These are phyloP conservation scores for Opisthograptis luteolata DNA, from an alignment of 2,888 invertebrate species.

Conservation along the genomic window DNA sequence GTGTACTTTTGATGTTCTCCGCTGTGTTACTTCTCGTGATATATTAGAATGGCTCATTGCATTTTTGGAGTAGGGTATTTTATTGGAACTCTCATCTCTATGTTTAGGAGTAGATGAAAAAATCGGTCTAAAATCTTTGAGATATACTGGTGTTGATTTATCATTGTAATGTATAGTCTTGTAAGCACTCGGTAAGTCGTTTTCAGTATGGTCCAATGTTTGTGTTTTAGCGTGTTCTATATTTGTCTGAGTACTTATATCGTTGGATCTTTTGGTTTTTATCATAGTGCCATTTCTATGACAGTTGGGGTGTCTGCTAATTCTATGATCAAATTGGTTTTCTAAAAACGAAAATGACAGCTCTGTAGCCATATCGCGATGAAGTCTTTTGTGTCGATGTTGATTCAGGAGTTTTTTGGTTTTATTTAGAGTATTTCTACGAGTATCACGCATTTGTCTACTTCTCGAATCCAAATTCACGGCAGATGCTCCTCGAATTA, in stretches of 20 bases:
- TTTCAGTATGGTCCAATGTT: slow-evolving; percentile 2
- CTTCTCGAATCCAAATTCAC: not conserved
- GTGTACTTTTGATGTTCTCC: slow-evolving; percentile 19
- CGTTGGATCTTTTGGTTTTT: slow-evolving; percentile 9
- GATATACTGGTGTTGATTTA: slow-evolving; percentile 16
- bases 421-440: slow-evolving; percentile 9
- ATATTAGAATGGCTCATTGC: slow-evolving; percentile 1
- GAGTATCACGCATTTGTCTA: not conserved
- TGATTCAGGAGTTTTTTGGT: slow-evolving; percentile 5
- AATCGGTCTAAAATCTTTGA: slow-evolving; percentile 52
- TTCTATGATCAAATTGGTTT: slow-evolving; percentile 3
- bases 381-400: slow-evolving; percentile 11
- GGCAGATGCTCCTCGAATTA: slow-evolving; percentile 1
- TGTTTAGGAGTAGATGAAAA: slow-evolving; percentile 62
- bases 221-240: slow-evolving; percentile 7
- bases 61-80: slow-evolving; percentile 7
- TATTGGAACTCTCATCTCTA: slow-evolving; percentile 4
- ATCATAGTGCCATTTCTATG: not conserved
- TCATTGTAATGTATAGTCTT: slow-evolving; percentile 10
- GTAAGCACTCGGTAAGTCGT: slow-evolving; percentile 2
- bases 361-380: slow-evolving; percentile 25
- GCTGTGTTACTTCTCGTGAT: slow-evolving; percentile 6
- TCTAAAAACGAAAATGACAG: slow-evolving; percentile 48
- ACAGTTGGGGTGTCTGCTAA: not conserved
- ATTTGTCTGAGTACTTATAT: not conserved